Conservation (phyloP, 1,140 invertebrate genomes). For the Drosophila ohnishii region DNA sequence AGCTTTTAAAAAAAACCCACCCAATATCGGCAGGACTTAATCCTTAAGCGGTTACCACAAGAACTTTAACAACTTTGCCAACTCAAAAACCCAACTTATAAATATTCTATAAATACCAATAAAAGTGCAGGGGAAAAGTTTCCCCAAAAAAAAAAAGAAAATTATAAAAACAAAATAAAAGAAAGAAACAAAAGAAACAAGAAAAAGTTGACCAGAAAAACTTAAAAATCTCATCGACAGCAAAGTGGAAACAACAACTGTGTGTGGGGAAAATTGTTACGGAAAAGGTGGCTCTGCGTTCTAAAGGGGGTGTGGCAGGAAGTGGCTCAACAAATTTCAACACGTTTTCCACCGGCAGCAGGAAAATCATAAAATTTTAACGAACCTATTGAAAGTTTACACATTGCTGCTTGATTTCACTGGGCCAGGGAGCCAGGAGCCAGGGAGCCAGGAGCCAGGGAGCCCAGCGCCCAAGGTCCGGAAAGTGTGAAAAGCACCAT, state of each 20-base stretch:
- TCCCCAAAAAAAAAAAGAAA: constrained; percentile 18
- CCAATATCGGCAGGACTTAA: constrained; percentile 25
- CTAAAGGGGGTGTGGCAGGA: constrained; percentile 43
- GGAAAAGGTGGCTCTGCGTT: neutral
- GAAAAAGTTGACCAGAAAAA: constrained; percentile 36
- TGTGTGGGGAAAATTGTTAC: no score
- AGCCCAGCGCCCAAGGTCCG: constrained; percentile 34
- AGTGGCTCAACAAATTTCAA: constrained; percentile 80
- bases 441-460: constrained; percentile 18
- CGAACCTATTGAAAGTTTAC: constrained; percentile 82
- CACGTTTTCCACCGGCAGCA: constrained; percentile 67
- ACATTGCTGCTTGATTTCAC: constrained; percentile 80
- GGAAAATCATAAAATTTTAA: constrained; percentile 82
- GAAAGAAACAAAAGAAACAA: constrained; percentile 42
- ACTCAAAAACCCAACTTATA: constrained; percentile 31
- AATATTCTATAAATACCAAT: constrained; percentile 73
- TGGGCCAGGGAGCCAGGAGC: constrained; percentile 22
- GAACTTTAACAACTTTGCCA: constrained; percentile 10
- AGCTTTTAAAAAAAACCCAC: neutral
- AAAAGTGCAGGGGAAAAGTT: constrained; percentile 64
- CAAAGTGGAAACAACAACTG: constrained; percentile 38
- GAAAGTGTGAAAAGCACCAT: constrained; percentile 83
- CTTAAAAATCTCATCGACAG: constrained; percentile 61
- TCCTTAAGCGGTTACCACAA: constrained; percentile 1
- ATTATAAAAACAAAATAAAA: constrained; percentile 4